These are phyloP conservation scores for Sialia sialis DNA, from an alignment of 2,113 vertebrate genomes.

Conservation along the genomic window DNA sequence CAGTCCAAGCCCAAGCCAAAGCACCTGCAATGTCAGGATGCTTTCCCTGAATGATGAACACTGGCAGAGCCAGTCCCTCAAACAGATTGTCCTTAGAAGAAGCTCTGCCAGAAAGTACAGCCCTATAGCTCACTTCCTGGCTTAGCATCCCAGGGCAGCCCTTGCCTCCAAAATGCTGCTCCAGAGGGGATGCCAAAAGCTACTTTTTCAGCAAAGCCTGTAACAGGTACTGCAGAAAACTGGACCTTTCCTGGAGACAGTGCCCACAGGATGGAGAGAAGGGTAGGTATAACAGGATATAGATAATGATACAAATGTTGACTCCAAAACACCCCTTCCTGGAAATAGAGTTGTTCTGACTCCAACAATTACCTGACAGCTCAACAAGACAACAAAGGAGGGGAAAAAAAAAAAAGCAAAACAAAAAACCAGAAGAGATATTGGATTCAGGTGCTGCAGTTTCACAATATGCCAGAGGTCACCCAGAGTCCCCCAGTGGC, in stretches of 20 bases:
- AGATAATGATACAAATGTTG: background rate
- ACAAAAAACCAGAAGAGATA: background rate
- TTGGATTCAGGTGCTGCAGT: slow-evolving; percentile 36
- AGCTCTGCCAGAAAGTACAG: background rate
- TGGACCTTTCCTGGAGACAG: background rate
- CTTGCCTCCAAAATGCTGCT: background rate
- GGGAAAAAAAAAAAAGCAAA: background rate
- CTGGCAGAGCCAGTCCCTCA: background rate
- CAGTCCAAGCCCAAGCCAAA: background rate
- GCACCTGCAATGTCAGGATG: background rate
- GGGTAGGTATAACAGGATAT: background rate
- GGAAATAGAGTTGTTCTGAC: slow-evolving; percentile 22
- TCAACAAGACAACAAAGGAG: slow-evolving; percentile 7
- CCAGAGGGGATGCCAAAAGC: background rate
- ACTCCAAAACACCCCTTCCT: background rate
- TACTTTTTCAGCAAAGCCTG: background rate
- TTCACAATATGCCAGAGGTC: slow-evolving; percentile 51
- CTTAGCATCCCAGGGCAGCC: background rate
- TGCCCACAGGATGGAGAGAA: background rate
- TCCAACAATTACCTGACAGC: slow-evolving; percentile 19
- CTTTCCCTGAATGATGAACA: background rate
- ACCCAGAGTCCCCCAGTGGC: slow-evolving; percentile 30
- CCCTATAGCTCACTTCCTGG: background rate
- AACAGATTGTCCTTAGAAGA: background rate
- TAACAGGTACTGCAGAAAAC: background rate